Percentiles rank a stretch among this genome's conserved stretches.
phyloP scores from a whole-genome alignment of 2,888 invertebrate species.

The Drosophila multiciliata region DNA sequence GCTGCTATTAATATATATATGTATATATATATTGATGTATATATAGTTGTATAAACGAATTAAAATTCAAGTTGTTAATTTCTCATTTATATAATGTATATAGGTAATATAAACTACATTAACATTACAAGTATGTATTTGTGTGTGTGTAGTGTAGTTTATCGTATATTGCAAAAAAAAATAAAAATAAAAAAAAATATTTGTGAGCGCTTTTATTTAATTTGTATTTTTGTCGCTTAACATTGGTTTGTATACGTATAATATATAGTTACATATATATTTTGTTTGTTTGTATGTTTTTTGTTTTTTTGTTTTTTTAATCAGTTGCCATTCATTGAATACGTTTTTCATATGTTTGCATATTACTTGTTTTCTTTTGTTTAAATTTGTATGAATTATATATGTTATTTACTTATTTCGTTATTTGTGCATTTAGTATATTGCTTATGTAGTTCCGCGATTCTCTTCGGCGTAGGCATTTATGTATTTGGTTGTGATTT shows the following conservation, averaged over 20 bases:
- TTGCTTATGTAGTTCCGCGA: slow-evolving; percentile 55
- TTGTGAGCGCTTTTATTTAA: slow-evolving; percentile 42
- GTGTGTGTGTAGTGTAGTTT: slow-evolving; percentile 56
- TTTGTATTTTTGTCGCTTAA: slow-evolving; percentile 38
- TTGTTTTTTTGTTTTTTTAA: slow-evolving; percentile 6
- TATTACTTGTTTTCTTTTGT: slow-evolving; percentile 22
- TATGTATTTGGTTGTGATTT: slow-evolving; percentile 35
- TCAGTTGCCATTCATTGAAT: slow-evolving; percentile 49
- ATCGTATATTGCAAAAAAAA: slow-evolving; percentile 57
- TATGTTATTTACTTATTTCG: slow-evolving; percentile 48
- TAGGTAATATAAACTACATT: slow-evolving; percentile 46
- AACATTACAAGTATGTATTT: slow-evolving; percentile 49
- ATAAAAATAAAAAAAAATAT: slow-evolving; percentile 60
- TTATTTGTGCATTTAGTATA: slow-evolving; percentile 60
- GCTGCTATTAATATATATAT: slow-evolving; percentile 56
- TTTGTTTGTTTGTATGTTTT: slow-evolving; percentile 10
- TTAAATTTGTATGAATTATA: slow-evolving; percentile 24
- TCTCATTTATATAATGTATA: slow-evolving; percentile 29
- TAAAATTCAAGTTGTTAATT: slow-evolving; percentile 68
- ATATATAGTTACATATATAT: slow-evolving; percentile 67
- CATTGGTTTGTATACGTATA: slow-evolving; percentile 52
- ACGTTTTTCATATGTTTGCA: slow-evolving; percentile 43
- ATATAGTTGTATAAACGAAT: slow-evolving; percentile 68
- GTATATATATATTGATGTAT: slow-evolving; percentile 34
- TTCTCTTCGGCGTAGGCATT: slow-evolving; percentile 18